phyloP scores from a whole-genome alignment of 2,113 vertebrate species.

The Grammomys surdaster region DNA sequence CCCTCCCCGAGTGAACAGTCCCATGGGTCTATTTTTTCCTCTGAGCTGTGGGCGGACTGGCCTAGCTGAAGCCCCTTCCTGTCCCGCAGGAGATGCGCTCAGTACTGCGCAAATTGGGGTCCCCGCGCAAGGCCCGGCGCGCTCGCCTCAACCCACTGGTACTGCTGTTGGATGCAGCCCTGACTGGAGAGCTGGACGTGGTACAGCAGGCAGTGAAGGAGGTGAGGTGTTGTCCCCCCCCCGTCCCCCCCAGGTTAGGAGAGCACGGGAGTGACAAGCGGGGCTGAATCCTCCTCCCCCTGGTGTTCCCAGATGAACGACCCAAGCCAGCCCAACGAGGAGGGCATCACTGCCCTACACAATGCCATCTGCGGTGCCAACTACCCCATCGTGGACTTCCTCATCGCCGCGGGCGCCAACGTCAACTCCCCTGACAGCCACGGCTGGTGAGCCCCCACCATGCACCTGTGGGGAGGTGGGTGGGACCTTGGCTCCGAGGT shows the following conservation, averaged over 20 bases:
- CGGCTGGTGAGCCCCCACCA: constrained; percentile 89
- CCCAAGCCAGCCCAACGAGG: constrained; percentile 94
- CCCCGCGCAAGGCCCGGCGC: constrained; percentile 80
- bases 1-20: rapidly evolving
- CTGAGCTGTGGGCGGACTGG: too few species aligned
- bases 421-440: constrained; percentile 95
- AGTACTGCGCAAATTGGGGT: constrained; percentile 87
- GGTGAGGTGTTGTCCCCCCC: constrained; percentile 67
- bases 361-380: constrained; percentile 95
- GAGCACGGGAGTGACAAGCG: rapidly evolving
- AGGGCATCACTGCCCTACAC: constrained; percentile 96
- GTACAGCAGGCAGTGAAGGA: constrained; percentile 92
- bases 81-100: constrained; percentile 89
- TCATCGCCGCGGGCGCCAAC: constrained; percentile 92
- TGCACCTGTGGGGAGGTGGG: background rate
- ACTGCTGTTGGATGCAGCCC: constrained; percentile 91
- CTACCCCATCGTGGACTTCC: constrained; percentile 91
- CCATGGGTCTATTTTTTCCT: background rate
- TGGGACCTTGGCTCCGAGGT: background rate
- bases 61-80: background rate
- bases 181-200: constrained; percentile 94
- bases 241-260: background rate
- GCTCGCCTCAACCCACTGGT: constrained; percentile 93
- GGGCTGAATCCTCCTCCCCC: background rate
- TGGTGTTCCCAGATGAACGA: constrained; percentile 88